Evolutionary conservation across 2,113 vertebrate species (phyloP).

Genomic region (Psittacus erithacus): DNA sequence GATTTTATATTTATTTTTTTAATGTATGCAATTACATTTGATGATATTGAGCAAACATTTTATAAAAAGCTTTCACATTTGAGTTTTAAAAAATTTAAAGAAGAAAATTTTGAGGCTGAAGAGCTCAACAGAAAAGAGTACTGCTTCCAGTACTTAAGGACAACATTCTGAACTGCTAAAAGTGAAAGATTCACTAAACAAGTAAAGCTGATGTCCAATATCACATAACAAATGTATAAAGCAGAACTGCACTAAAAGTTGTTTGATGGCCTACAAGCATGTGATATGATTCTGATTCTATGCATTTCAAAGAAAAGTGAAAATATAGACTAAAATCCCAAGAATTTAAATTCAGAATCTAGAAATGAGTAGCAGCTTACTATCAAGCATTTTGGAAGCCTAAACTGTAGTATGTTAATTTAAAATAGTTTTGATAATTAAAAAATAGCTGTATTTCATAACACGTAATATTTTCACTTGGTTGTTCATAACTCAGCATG

Average conservation of each 20-base stretch:
- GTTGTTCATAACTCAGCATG: background rate
- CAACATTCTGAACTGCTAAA: background rate
- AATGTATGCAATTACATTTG: background rate
- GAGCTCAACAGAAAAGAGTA: background rate
- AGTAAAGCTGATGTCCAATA: background rate
- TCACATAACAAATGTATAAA: background rate
- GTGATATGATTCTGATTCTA: background rate
- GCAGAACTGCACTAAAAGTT: background rate
- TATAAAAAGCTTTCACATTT: background rate
- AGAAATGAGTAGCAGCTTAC: background rate
- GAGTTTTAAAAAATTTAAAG: background rate
- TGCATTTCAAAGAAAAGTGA: background rate
- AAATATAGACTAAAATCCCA: background rate
- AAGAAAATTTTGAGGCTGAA: background rate
- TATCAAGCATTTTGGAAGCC: background rate
- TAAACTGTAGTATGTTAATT: background rate
- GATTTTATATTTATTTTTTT: background rate
- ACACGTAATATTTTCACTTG: background rate
- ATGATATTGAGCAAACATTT: background rate
- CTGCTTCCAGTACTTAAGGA: background rate
- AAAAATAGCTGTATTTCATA: background rate
- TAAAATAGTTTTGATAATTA: background rate
- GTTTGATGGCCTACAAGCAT: background rate
- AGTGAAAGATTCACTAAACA: background rate
- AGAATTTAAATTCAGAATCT: background rate